Base-by-base conservation (phyloP, 2,113 vertebrate species). In the Anoplopoma fimbria region DNA sequence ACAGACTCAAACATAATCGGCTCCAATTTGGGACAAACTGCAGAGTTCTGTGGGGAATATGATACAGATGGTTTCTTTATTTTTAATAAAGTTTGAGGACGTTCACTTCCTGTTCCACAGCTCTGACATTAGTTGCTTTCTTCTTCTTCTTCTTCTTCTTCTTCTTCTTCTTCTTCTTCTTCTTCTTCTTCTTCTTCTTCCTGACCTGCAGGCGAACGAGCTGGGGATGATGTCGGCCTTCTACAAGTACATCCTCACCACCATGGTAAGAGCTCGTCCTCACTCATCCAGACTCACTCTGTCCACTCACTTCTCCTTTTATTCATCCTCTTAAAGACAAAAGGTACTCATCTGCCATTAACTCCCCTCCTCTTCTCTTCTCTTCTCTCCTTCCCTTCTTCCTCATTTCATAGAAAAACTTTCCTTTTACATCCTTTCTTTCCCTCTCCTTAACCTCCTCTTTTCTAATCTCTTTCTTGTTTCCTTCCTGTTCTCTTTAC, bases 181-280 rank as follows among this genome's bases (percentile, higher is more conserved):
- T 47, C 51, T n/a, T 57, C n/a, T n/a, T 27, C 53, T 57, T 13
- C n/a, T 25, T 15, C 55, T 12, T 57, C 25, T 7, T 57, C 53
- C 1, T 34, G 53, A 47, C 25, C 57, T 71, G 10, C 91, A 96
- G 96, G 96, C 97, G 0, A 96, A 95, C 0, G 97, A 98, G 89
- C 82, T 98, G 85, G 97, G 97, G 70, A 98, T 98, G 97, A 98
- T 95, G 23, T 97, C 97, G 9, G 95, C 96, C 0, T 97, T 97
- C 95, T 97, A 98, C 91, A 98, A 97, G 88, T 98, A 97, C 94
- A 98, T 98, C 89, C 95, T 97, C 81, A 98, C 97, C 60, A 98
- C 97, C 47, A 97, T 98, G 97, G 97, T 98, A 90, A 94, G 95
- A 75, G 5, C 60, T 17, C 15, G 4, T 62, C 60, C 25, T 47